Percentiles rank a stretch among this genome's conserved stretches.
phyloP scores from a whole-genome alignment of 2,888 invertebrate genomes.

The Temnothorax unifasciatus region DNA sequence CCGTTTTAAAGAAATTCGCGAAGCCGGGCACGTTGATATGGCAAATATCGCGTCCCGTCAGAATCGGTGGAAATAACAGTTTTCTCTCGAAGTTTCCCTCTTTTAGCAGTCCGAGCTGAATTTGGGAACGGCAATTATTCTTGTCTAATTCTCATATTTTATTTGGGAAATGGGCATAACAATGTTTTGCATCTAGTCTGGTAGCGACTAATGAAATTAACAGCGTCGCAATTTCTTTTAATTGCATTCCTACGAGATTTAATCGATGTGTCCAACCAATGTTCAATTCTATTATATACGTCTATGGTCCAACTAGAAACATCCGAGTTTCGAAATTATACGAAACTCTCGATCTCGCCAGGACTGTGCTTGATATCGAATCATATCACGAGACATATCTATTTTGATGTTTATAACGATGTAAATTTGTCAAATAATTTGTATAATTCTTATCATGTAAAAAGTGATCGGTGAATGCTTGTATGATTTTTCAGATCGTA shows the following conservation, averaged over 20 bases:
- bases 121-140: neutral
- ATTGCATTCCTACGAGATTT: neutral
- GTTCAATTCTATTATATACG: no score
- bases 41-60: neutral
- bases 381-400: neutral
- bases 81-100: neutral
- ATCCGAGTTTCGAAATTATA: neutral
- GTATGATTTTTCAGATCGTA: neutral
- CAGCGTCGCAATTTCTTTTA: neutral
- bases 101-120: no score
- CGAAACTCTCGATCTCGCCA: neutral
- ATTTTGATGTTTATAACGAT: neutral
- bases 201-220: neutral
- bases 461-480: neutral
- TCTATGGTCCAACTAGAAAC: neutral
- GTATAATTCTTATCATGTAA: neutral
- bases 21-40: neutral
- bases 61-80: neutral
- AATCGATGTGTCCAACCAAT: neutral
- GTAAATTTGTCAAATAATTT: neutral
- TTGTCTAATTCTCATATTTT: neutral
- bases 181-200: neutral
- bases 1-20: neutral
- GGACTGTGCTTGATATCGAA: neutral
- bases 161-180: neutral